Conservation (phyloP, 2,797 vertebrate genomes). For the Pithecia hirsuta region DNA sequence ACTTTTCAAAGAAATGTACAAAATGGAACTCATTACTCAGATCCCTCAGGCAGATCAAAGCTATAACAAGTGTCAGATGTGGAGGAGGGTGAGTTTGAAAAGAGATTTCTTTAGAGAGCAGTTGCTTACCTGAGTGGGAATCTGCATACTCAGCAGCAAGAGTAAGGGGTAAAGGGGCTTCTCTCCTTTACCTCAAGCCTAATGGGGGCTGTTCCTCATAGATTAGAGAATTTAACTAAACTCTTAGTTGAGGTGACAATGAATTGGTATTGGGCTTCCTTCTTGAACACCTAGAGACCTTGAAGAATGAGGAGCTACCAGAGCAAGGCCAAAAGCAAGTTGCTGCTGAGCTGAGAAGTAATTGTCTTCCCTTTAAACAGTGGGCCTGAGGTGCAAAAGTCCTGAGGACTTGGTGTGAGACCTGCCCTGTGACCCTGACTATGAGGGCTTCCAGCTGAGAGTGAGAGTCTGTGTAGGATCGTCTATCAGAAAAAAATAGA, state of each 20-base stretch:
- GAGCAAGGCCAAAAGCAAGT: not conserved
- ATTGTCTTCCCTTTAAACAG: not conserved
- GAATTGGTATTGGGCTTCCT: not conserved
- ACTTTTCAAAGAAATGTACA: not conserved
- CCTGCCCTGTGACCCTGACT: not conserved
- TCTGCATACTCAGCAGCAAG: not conserved
- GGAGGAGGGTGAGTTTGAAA: not conserved
- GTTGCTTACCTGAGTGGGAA: not conserved
- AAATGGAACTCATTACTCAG: not conserved
- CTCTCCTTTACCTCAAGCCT: not conserved
- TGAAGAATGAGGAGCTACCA: not conserved
- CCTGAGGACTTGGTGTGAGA: not conserved
- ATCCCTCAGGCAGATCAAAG: not conserved
- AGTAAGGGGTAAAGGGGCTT: not conserved
- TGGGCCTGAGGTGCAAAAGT: not conserved
- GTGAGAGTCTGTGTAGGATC: not conserved
- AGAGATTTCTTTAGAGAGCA: not conserved
- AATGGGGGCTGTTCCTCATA: not conserved
- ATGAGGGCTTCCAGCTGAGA: not conserved
- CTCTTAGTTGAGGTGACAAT: not conserved
- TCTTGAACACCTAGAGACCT: not conserved
- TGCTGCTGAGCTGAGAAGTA: not conserved
- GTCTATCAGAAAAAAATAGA: not conserved
- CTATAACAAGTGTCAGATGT: not conserved
- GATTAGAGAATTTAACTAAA: not conserved